Conservation (phyloP, 2,888 invertebrate species). For the Pristionchus japonicus region DNA sequence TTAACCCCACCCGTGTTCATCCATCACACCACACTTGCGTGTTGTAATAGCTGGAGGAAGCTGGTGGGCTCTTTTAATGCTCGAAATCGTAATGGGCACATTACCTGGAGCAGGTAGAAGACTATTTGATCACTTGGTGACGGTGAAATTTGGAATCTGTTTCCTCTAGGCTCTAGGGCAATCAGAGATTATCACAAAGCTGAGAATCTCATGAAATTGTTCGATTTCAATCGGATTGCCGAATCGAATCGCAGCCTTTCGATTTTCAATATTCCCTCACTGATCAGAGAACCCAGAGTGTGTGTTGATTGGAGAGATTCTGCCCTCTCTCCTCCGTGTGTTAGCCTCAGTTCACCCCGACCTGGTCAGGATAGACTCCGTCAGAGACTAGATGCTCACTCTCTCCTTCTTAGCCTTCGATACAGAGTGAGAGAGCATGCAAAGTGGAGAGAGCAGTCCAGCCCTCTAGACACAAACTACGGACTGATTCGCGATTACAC, state of each 20-base stretch:
- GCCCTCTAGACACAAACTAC: not conserved
- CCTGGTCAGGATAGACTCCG: not conserved
- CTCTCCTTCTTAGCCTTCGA: not conserved
- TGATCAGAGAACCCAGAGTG: not conserved
- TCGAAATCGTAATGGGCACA: no score
- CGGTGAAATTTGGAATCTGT: not conserved
- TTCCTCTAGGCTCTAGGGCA: not conserved
- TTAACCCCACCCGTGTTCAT: no score
- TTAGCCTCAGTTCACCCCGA: not conserved
- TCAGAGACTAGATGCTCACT: not conserved
- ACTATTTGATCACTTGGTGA: not conserved
- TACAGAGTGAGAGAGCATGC: not conserved
- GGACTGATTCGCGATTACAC: not conserved
- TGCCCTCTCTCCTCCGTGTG: not conserved
- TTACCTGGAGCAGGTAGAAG: no score
- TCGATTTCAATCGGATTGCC: not conserved
- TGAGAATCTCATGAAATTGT: slow-evolving; percentile 1
- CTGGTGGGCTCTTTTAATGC: no score
- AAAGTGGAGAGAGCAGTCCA: not conserved
- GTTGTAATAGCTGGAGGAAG: no score
- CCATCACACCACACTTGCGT: no score
- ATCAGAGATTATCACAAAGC: not conserved
- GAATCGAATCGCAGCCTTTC: not conserved
- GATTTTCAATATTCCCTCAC: not conserved
- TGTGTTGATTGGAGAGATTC: not conserved